Conservation (phyloP, 2,888 invertebrate genomes). For the Agrilus cyanescens region DNA sequence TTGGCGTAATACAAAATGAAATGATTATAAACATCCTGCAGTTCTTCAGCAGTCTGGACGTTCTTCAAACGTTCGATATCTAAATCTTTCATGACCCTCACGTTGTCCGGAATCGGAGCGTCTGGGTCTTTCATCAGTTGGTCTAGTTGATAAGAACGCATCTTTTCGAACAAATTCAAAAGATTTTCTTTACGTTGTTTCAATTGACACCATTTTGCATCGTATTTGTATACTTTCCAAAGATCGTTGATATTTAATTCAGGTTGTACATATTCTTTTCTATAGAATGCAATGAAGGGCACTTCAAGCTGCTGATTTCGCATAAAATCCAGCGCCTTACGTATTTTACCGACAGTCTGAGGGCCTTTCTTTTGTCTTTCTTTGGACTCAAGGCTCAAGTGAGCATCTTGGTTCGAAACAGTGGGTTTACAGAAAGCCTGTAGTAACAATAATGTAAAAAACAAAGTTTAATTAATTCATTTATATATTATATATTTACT, state of each 20-base stretch:
- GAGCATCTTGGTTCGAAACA: conserved; percentile 65
- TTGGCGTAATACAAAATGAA: conserved; percentile 86
- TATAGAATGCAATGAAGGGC: conserved; percentile 96
- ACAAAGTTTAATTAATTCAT: conserved; percentile 1
- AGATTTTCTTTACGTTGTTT: conserved; percentile 75
- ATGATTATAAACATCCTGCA: conserved; percentile 87
- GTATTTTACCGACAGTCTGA: conserved; percentile 76
- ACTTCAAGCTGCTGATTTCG: conserved; percentile 91
- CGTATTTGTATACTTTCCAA: conserved; percentile 87
- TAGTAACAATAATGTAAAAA: conserved; percentile 3
- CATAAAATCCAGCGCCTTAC: conserved; percentile 91
- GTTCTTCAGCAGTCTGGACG: conserved; percentile 78
- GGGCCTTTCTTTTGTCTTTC: conserved; percentile 51
- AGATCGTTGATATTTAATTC: conserved; percentile 90
- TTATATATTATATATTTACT: conserved; percentile 8
- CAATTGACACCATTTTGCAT: conserved; percentile 69
- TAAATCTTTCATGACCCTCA: conserved; percentile 72
- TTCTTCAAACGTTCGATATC: conserved; percentile 68
- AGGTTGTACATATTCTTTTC: conserved; percentile 94
- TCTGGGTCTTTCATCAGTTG: conserved; percentile 71
- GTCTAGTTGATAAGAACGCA: conserved; percentile 83
- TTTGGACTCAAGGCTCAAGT: conserved; percentile 39
- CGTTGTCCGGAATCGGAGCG: conserved; percentile 69
- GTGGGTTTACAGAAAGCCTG: conserved; percentile 72
- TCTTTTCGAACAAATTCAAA: conserved; percentile 71